Evolutionary conservation across 2,888 invertebrate genomes (phyloP).

Genomic region (Leptopterna dolabrata): DNA sequence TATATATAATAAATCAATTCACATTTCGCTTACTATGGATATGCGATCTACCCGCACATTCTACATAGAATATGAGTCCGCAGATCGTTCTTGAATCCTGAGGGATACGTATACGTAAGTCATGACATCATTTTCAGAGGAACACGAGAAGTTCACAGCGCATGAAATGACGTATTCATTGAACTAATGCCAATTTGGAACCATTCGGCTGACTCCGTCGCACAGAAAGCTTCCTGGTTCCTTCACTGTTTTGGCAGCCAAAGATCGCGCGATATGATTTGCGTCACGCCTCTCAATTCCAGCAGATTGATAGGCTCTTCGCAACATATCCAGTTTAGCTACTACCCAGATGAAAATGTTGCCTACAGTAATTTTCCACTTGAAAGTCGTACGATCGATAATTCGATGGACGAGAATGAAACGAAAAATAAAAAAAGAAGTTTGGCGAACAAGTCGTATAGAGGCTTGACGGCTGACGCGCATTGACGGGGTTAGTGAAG

Average conservation of each 20-base stretch:
- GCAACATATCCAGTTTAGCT: not conserved
- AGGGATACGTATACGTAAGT: too few relatives aligned
- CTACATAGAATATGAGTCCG: too few relatives aligned
- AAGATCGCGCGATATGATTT: not conserved
- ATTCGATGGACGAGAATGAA: not conserved
- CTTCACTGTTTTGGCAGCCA: not conserved
- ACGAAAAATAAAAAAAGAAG: not conserved
- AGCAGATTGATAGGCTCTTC: not conserved
- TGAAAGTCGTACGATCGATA: conserved; percentile 21
- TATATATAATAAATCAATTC: too few relatives aligned
- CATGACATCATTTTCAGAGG: too few relatives aligned
- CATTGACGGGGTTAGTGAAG: not conserved
- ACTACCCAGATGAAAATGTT: not conserved
- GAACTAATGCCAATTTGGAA: too few relatives aligned
- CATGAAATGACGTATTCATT: too few relatives aligned
- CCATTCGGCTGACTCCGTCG: not conserved
- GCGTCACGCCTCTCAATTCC: not conserved
- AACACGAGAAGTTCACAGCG: too few relatives aligned
- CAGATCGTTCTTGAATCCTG: too few relatives aligned
- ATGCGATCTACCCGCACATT: too few relatives aligned
- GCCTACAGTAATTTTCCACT: conserved; percentile 1
- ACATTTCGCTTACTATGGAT: too few relatives aligned
- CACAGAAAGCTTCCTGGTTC: not conserved
- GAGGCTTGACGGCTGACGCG: not conserved
- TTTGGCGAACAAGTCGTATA: not conserved